Evolutionary conservation across 2,888 invertebrate species (phyloP).

Genomic region (Drosophila mulleri): DNA sequence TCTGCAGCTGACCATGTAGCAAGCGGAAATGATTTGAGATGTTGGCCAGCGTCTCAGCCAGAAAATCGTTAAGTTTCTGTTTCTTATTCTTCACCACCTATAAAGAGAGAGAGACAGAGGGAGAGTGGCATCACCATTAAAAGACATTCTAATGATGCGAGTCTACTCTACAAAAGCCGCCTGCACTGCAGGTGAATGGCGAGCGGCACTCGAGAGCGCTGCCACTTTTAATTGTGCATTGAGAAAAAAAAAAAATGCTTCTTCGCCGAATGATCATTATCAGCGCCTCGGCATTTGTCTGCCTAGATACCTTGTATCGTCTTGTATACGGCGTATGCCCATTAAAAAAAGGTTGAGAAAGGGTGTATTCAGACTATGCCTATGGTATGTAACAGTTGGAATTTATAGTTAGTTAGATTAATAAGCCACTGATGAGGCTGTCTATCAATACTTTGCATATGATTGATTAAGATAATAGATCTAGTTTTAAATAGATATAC

Average conservation of each 20-base stretch:
- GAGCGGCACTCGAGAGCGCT: slow-evolving; percentile 45
- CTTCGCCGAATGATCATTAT: slow-evolving; percentile 64
- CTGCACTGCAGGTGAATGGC: slow-evolving; percentile 55
- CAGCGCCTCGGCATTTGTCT: slow-evolving; percentile 29
- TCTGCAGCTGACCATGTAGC: slow-evolving; percentile 81
- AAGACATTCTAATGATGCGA: slow-evolving; percentile 56
- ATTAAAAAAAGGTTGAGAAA: neutral
- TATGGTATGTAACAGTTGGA: neutral
- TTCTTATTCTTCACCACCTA: slow-evolving; percentile 78
- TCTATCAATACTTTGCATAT: neutral
- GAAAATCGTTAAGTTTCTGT: slow-evolving; percentile 72
- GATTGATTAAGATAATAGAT: neutral
- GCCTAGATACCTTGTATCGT: slow-evolving; percentile 13
- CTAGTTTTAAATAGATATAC: neutral
- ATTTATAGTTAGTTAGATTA: neutral
- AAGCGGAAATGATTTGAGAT: slow-evolving; percentile 77
- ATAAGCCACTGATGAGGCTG: neutral
- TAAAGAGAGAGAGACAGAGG: neutral
- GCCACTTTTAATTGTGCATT: slow-evolving; percentile 67
- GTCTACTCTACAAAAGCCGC: slow-evolving; percentile 4
- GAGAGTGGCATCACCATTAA: slow-evolving; percentile 21
- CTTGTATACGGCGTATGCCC: neutral
- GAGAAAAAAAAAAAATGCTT: slow-evolving; percentile 63
- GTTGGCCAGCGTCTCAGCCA: slow-evolving; percentile 64
- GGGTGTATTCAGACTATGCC: neutral